Base-by-base conservation (phyloP, 2,113 vertebrate species). In the Neofelis nebulosa region DNA sequence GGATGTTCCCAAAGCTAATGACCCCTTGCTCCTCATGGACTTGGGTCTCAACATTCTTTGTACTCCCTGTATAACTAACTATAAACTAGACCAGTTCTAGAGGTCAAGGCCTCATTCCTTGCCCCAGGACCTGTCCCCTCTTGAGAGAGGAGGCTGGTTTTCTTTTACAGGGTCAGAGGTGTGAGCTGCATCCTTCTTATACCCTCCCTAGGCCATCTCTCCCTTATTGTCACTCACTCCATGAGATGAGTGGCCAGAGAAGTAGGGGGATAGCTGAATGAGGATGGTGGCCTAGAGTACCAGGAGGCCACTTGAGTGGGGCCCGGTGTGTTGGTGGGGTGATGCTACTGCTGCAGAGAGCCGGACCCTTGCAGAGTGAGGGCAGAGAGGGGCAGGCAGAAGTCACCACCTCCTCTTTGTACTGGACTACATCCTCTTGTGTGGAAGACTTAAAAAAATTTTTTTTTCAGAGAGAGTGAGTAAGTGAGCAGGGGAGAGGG, bases 111-210 rank as follows among this genome's bases (percentile, higher is more conserved):
- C 48, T 31, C 15, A 2, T 94, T 69, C 68, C 38, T 41, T 79
- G 31, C 68, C 16, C 36, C 21, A 71, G 61, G 25, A 82, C 38
- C 73, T 87, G n/a, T 79, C 15, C 57, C 19, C 18, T 68, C 25
- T 79, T 92, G 73, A 71, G 81, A 89, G 61, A 79, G 52, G 52
- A 45, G 36, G 9, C n/a, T 97, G 36, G 0, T 45, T 94, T 96
- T 93, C 41, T 94, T 68, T 95, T 15, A 95, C 31, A 81, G 80
- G 63, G 41, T 96, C 33, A 55, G 57, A 89, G 50, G 78, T 82
- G 3, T 80, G 12, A 11, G 33, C 25, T 97, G n/a, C 18, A 82
- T 66, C 78, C 25, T 68, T 27, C 36, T 86, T 69, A 94, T 12
- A 36, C 31, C 50, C 41, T 83, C 15, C 57, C 27, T 10, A 96